Base-by-base conservation (phyloP, 2,888 invertebrate genomes). In the Lottia scabra region DNA sequence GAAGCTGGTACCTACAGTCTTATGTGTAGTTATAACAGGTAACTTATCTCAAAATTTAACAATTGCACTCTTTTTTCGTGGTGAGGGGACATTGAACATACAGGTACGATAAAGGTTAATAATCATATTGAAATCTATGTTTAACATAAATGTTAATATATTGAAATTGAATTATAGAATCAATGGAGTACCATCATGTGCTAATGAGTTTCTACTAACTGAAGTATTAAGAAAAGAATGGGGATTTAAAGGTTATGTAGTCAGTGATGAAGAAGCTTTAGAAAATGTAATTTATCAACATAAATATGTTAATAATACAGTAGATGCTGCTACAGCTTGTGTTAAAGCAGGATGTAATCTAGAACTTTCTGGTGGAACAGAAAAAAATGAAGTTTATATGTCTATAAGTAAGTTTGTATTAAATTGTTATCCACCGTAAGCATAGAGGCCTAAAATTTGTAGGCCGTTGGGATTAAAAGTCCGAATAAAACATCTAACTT, bases 1-100 rank as follows among this genome's bases (percentile, higher is more conserved):
- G 77, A 82, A 26, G 86, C 85, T 10, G 87, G 87, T 6, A 80
- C 84, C 0, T 83, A 81, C 76, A 84, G 84, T 63, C 66, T 87
- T 30, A 87, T 87, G 86, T 87, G 87, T 76, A 86, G 86, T 74
- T 88, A 87, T 72, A 87, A 87, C 78, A 84, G 83, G 82, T 84
- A 30, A 64, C 38, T 30, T 4, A 5, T n/a, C n/a, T n/a, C n/a
- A n/a, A n/a, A n/a, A n/a, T n/a, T n/a, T n/a, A n/a, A n/a, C 10
- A 38, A 6, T 38, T 6, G 38, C 10, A n/a, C n/a, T n/a, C n/a
- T n/a, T 38, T n/a, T n/a, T n/a, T n/a, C n/a, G 86, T 79, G 83
- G 83, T 30, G n/a, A n/a, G n/a, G n/a, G n/a, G n/a, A n/a, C n/a
- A n/a, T n/a, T n/a, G n/a, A n/a, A n/a, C n/a, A n/a, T n/a, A 30